Percentiles rank a stretch among this genome's conserved stretches.
phyloP scores from a whole-genome alignment of 2,113 vertebrate genomes.

The Notothenia rossii region DNA sequence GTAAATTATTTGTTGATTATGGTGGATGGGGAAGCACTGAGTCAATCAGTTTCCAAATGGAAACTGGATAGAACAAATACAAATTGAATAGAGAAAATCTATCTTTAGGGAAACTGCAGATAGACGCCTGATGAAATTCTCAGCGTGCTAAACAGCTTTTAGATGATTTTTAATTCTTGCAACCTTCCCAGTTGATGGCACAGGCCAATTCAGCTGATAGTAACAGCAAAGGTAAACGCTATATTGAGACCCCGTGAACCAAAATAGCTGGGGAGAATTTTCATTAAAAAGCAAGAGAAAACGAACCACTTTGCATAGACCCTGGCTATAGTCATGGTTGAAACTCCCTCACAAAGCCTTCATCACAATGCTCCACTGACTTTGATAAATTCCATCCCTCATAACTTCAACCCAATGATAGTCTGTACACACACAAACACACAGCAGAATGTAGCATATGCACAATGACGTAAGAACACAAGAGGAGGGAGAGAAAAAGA shows the following conservation, averaged over 20 bases:
- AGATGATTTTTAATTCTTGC: conserved; percentile 48
- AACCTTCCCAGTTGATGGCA: not conserved
- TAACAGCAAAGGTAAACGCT: conserved; percentile 54
- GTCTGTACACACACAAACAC: conserved; percentile 9
- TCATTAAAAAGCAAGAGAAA: conserved; percentile 64
- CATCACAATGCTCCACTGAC: conserved; percentile 60
- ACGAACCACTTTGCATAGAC: conserved; percentile 48
- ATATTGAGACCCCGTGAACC: conserved; percentile 52
- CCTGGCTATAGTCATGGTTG: conserved; percentile 36
- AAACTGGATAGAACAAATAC: conserved; percentile 70
- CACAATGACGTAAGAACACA: conserved; percentile 19
- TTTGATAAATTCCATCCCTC: conserved; percentile 56
- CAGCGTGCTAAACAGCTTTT: conserved; percentile 60
- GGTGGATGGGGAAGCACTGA: conserved; percentile 53
- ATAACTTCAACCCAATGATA: conserved; percentile 36
- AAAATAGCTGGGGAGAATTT: conserved; percentile 61
- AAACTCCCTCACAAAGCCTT: conserved; percentile 62
- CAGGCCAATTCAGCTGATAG: conserved; percentile 44
- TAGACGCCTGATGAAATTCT: conserved; percentile 44
- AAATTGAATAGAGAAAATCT: conserved; percentile 67
- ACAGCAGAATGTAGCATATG: conserved; percentile 6
- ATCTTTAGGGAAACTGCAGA: conserved; percentile 48
- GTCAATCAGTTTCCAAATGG: conserved; percentile 64
- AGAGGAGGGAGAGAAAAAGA: not conserved
- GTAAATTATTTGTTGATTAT: conserved; percentile 72